Percentiles rank a stretch among this genome's conserved stretches.
Evolutionary conservation across 1,140 invertebrate genomes (phyloP).

Genomic region (Copidosoma floridanum): DNA sequence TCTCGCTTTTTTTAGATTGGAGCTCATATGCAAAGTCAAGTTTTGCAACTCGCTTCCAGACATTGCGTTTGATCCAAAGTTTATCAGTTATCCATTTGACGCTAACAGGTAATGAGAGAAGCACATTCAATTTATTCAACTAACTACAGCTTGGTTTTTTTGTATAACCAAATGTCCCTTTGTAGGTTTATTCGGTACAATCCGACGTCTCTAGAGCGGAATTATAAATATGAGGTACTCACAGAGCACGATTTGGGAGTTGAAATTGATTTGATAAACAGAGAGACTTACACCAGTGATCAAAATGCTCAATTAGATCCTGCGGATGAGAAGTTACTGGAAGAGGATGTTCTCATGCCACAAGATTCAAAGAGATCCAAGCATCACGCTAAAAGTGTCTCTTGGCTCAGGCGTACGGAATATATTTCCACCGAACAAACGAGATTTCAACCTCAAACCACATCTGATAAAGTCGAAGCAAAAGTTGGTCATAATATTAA

Average conservation of each 20-base stretch:
- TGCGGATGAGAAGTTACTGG: conserved; percentile 87
- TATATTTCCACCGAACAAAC: conserved; percentile 99
- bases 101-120: conserved; percentile 66
- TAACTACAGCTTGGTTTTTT: conserved; percentile 81
- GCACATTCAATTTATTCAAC: too few species aligned
- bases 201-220: conserved; percentile 85
- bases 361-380: conserved; percentile 84
- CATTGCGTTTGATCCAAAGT: conserved; percentile 98
- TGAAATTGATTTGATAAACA: conserved; percentile 92
- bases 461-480: conserved; percentile 87
- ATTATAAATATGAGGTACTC: conserved; percentile 93
- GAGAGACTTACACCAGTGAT: conserved; percentile 85
- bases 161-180: conserved; percentile 12
- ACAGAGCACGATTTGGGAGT: conserved; percentile 97
- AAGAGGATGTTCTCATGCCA: conserved; percentile 86
- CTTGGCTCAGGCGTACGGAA: conserved; percentile 95
- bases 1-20: too few species aligned
- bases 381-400: conserved; percentile 90
- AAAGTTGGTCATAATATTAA: too few species aligned
- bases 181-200: conserved; percentile 93
- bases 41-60: too few species aligned
- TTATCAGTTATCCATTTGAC: conserved; percentile 95
- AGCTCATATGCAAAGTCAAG: too few species aligned
- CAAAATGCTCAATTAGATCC: conserved; percentile 72
- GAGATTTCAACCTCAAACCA: conserved; percentile 89